phyloP scores from a whole-genome alignment of 2,797 vertebrate genomes.

The Platalea minor region DNA sequence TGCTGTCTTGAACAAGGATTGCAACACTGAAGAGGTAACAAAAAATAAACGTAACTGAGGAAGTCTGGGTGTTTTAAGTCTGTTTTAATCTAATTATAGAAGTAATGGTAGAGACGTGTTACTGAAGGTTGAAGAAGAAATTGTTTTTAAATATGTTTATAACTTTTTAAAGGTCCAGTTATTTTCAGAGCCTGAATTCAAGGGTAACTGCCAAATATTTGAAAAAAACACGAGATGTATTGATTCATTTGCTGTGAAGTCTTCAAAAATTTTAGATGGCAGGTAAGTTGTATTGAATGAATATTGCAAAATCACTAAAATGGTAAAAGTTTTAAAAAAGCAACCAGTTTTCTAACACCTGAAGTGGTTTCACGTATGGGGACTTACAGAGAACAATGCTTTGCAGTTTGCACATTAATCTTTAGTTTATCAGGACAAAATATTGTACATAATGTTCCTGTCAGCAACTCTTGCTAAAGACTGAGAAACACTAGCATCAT shows the following conservation, averaged over 20 bases:
- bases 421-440: background rate
- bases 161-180: constrained; percentile 84
- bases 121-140: background rate
- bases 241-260: constrained; percentile 82
- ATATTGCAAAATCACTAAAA: background rate
- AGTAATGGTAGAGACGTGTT: background rate
- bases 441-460: background rate
- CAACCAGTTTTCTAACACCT: background rate
- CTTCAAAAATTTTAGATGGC: constrained; percentile 89
- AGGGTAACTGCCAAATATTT: constrained; percentile 80
- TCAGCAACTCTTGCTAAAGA: background rate
- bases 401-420: background rate
- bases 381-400: background rate
- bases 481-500: background rate
- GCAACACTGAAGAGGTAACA: background rate
- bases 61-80: background rate
- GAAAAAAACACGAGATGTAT: constrained; percentile 80
- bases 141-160: constrained; percentile 24
- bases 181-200: constrained; percentile 89
- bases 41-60: background rate
- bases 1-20: background rate
- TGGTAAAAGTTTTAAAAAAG: background rate
- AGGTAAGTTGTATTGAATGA: constrained; percentile 78
- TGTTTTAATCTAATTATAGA: background rate
- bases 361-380: background rate